Percentiles rank a stretch among this genome's conserved stretches.
Conservation (phyloP, 2,888 invertebrate genomes). For the Oscheius myriophilus region DNA sequence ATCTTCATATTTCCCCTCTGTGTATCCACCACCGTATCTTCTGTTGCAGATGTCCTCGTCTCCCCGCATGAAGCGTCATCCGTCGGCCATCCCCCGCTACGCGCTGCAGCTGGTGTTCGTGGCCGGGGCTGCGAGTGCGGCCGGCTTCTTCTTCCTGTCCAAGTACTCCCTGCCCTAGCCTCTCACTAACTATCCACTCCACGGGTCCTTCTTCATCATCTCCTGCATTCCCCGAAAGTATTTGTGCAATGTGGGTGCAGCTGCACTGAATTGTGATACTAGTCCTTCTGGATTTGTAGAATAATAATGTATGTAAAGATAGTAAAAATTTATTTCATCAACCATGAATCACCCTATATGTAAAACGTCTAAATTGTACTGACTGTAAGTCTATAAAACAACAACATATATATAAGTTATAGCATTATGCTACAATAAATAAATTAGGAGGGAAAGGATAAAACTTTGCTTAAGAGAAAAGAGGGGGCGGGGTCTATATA, state of each 20-base stretch:
- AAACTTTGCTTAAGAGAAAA: neutral
- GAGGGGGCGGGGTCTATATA: neutral
- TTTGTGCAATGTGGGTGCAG: neutral
- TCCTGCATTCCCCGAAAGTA: neutral
- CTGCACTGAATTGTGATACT: slow-evolving; percentile 6
- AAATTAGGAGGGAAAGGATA: neutral
- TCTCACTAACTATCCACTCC: neutral
- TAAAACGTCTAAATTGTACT: slow-evolving; percentile 9
- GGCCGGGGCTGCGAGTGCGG: slow-evolving; percentile 49
- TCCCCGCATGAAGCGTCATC: slow-evolving; percentile 13
- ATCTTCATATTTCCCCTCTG: neutral
- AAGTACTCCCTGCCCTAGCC: slow-evolving; percentile 26
- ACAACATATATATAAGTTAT: neutral
- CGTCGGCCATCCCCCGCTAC: slow-evolving; percentile 46
- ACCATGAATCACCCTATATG: slow-evolving; percentile 26
- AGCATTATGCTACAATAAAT: slow-evolving; percentile 16
- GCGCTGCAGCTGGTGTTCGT: slow-evolving; percentile 50
- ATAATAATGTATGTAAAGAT: neutral
- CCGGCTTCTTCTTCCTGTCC: slow-evolving; percentile 51
- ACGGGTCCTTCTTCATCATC: neutral
- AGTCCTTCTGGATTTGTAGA: neutral
- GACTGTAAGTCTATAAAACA: slow-evolving; percentile 24
- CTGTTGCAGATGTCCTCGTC: slow-evolving; percentile 21
- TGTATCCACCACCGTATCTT: neutral
- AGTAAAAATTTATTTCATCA: slow-evolving; percentile 26